Percentiles rank a stretch among this genome's conserved stretches.
Conservation (phyloP, 2,113 vertebrate species). For the Trachemys scripta region DNA sequence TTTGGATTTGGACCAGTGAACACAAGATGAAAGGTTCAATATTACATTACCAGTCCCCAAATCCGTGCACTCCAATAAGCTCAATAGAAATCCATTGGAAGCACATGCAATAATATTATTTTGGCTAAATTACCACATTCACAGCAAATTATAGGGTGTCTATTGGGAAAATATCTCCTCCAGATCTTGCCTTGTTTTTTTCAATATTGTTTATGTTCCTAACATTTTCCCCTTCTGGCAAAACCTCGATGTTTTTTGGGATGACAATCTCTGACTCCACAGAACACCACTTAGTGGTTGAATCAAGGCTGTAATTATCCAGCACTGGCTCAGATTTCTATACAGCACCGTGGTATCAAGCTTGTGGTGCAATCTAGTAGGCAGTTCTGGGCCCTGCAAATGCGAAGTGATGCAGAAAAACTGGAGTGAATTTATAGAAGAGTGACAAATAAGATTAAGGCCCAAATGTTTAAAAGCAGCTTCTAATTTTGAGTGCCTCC, state of each 20-base stretch:
- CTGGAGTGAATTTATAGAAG: not conserved
- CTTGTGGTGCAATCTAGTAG: not conserved
- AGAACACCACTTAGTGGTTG: constrained; percentile 66
- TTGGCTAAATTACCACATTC: constrained; percentile 62
- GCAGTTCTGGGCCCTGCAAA: constrained; percentile 21
- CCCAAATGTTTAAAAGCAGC: not conserved
- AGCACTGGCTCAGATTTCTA: not conserved
- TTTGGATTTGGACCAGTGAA: constrained; percentile 24
- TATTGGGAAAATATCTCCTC: constrained; percentile 70
- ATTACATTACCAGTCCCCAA: constrained; percentile 44
- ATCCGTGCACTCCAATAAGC: not conserved
- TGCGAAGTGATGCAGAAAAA: constrained; percentile 20
- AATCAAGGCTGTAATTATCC: constrained; percentile 57
- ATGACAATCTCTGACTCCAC: constrained; percentile 62
- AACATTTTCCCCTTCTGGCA: constrained; percentile 59
- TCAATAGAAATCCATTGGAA: constrained; percentile 51
- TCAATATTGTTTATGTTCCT: constrained; percentile 64
- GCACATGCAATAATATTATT: constrained; percentile 57
- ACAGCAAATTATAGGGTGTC: constrained; percentile 73
- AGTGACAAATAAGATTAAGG: not conserved
- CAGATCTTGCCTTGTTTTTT: constrained; percentile 48
- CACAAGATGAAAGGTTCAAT: not conserved
- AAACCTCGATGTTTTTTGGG: constrained; percentile 62
- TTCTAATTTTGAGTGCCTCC: constrained; percentile 8
- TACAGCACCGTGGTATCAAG: constrained; percentile 44